Conservation (phyloP, 2,113 vertebrate genomes). For the Micromys minutus region DNA sequence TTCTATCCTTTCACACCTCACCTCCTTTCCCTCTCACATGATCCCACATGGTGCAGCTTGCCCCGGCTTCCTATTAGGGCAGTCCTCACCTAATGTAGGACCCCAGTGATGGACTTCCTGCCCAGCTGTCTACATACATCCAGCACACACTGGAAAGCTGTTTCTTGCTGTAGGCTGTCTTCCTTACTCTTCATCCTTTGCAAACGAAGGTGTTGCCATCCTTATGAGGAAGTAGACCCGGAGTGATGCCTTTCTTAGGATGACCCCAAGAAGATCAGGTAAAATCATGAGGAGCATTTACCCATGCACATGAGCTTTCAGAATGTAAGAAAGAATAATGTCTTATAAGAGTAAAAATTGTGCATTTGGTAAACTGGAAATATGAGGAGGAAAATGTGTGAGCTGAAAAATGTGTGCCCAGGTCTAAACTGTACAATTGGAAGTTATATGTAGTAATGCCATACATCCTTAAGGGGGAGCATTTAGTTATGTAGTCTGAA, state of each 20-base stretch:
- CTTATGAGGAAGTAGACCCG: not conserved
- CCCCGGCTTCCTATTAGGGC: not conserved
- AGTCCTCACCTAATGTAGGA: not conserved
- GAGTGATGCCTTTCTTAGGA: not conserved
- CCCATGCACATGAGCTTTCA: not conserved
- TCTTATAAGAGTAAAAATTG: not conserved
- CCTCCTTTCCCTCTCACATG: not conserved
- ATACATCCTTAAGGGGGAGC: not conserved
- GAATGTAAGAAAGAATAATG: not conserved
- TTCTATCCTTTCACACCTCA: not conserved
- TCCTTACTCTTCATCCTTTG: not conserved
- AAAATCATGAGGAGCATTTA: not conserved
- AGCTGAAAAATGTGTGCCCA: not conserved
- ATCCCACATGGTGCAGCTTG: not conserved
- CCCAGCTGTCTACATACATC: not conserved
- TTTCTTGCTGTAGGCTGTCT: not conserved
- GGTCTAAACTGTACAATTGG: not conserved
- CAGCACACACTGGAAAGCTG: not conserved
- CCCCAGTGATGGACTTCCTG: too few relatives aligned
- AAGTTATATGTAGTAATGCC: not conserved
- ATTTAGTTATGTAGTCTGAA: not conserved
- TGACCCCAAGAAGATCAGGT: not conserved
- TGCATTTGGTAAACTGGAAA: not conserved
- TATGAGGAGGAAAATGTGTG: not conserved
- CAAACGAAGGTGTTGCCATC: too few relatives aligned